phyloP scores from a whole-genome alignment of 2,888 invertebrate species.

The Drosophila dives region DNA sequence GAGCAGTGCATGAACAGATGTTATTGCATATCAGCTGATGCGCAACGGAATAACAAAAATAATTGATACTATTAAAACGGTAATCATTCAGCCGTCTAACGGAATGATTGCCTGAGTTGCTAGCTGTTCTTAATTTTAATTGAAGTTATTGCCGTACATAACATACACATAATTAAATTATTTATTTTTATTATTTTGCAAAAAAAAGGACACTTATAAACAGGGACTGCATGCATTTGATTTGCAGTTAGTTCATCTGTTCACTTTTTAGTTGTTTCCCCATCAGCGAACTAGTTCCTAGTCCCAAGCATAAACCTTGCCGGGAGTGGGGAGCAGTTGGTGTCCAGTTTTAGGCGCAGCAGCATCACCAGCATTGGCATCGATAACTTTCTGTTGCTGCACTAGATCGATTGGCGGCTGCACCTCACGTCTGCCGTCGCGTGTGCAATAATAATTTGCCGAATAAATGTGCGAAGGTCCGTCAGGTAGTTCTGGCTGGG shows the following conservation, averaged over 20 bases:
- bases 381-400: slow-evolving; percentile 64
- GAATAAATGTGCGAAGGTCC: slow-evolving; percentile 92
- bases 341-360: slow-evolving; percentile 56
- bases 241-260: not conserved
- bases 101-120: not conserved
- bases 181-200: not conserved
- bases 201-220: slow-evolving; percentile 24
- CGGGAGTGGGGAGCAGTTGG: slow-evolving; percentile 87
- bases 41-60: not conserved
- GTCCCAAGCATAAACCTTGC: slow-evolving; percentile 87
- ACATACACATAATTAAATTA: not conserved
- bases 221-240: slow-evolving; percentile 21
- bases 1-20: slow-evolving; percentile 15
- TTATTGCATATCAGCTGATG: slow-evolving; percentile 14
- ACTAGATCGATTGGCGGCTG: slow-evolving; percentile 82
- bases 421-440: slow-evolving; percentile 93
- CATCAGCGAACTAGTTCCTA: slow-evolving; percentile 16
- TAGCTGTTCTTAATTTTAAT: not conserved
- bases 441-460: slow-evolving; percentile 92
- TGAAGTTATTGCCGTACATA: not conserved
- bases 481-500: slow-evolving; percentile 92
- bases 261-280: slow-evolving; percentile 5
- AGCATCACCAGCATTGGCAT: slow-evolving; percentile 68
- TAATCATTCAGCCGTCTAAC: not conserved
- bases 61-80: not conserved